phyloP scores from a whole-genome alignment of 2,797 vertebrate genomes.

The Thripadectes ignobilis region DNA sequence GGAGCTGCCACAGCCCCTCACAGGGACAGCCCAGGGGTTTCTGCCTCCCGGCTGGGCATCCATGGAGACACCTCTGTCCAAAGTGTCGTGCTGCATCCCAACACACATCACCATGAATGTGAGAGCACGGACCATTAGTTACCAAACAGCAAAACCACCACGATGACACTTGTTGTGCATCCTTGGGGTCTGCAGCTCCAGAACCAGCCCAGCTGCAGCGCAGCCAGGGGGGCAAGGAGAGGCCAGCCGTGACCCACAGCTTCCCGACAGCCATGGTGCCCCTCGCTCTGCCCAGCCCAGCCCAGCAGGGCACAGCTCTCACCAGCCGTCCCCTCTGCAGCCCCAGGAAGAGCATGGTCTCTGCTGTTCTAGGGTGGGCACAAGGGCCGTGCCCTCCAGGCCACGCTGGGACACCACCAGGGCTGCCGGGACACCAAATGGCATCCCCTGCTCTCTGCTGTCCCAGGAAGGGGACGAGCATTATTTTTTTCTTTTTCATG shows the following conservation, averaged over 20 bases:
- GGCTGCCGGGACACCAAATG: background rate
- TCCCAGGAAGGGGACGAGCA: background rate
- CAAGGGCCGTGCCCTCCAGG: accelerated
- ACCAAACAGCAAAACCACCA: background rate
- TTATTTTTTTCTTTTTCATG: background rate
- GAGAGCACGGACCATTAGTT: background rate
- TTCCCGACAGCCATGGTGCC: accelerated
- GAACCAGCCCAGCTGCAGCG: background rate
- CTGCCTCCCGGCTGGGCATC: accelerated
- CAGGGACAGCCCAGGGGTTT: background rate
- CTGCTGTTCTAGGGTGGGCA: background rate
- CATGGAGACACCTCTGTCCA: background rate
- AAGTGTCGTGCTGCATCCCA: background rate
- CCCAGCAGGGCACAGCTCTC: background rate
- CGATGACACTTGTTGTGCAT: background rate
- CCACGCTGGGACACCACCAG: accelerated
- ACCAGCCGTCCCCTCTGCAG: accelerated
- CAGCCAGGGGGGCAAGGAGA: background rate
- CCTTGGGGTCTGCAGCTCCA: background rate
- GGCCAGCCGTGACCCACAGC: accelerated
- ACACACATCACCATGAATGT: background rate
- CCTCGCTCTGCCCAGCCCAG: background rate
- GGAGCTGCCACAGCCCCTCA: background rate
- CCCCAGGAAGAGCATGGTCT: accelerated
- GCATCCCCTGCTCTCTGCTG: background rate